A percentile compares a stretch with the other conserved stretches of the same genome.
phyloP scores from a whole-genome alignment of 2,797 vertebrate genomes.

The Xiphorhynchus erythropygius region DNA sequence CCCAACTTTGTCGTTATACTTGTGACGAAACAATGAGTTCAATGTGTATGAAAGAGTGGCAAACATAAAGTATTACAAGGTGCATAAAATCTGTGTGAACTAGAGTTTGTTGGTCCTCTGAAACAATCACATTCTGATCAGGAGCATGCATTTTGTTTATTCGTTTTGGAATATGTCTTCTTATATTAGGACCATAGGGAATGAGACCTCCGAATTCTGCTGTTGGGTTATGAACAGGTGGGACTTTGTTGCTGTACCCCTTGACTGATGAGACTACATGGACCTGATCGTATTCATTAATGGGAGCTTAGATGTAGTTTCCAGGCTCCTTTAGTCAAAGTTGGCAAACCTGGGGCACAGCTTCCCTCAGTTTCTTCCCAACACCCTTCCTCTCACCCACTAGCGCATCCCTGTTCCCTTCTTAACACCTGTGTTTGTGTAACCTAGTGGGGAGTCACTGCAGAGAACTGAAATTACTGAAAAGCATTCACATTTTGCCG shows the following conservation, averaged over 20 bases:
- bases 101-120: neutral
- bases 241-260: neutral
- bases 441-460: neutral
- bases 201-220: neutral
- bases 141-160: neutral
- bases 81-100: neutral
- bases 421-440: accelerated
- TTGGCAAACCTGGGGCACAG: neutral
- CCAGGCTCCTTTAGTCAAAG: neutral
- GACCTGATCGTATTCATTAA: neutral
- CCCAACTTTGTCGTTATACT: neutral
- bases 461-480: neutral
- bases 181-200: neutral
- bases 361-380: neutral
- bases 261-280: neutral
- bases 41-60: neutral
- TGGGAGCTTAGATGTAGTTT: neutral
- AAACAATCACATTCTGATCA: neutral
- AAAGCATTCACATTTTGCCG: neutral
- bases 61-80: neutral
- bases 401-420: neutral
- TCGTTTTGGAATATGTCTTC: neutral
- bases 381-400: neutral
- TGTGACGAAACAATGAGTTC: neutral
- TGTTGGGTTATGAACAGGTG: neutral